Evolutionary conservation across 2,797 vertebrate species (phyloP).

Genomic region (Gymnopithys bicolor): DNA sequence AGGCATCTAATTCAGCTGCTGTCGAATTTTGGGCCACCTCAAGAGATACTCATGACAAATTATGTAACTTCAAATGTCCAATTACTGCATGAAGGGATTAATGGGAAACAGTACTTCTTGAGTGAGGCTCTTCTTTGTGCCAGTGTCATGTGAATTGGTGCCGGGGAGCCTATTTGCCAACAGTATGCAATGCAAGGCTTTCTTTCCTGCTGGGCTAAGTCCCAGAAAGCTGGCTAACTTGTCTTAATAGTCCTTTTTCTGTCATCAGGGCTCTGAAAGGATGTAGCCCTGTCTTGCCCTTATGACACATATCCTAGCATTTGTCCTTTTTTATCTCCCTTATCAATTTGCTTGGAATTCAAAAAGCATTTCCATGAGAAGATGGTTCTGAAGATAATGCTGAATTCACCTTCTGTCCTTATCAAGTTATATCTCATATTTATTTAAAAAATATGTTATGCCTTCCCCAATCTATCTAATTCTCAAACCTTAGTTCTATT

Average conservation of each 20-base stretch:
- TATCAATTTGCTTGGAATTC: background rate
- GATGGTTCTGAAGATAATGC: background rate
- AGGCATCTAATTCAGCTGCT: background rate
- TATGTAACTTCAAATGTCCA: background rate
- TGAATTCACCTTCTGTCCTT: background rate
- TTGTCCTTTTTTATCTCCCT: background rate
- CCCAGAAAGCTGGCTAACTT: background rate
- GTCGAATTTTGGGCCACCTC: rapidly evolving
- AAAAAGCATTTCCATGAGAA: background rate
- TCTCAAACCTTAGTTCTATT: background rate
- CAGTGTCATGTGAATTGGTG: background rate
- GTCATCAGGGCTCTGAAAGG: background rate
- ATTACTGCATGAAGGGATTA: background rate
- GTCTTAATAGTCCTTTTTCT: background rate
- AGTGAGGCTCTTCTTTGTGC: background rate
- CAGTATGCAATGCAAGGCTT: background rate
- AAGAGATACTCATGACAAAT: background rate
- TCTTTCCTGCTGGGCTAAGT: background rate
- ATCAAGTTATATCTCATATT: background rate
- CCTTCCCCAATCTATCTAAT: background rate
- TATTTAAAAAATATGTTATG: background rate
- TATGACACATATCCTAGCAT: background rate
- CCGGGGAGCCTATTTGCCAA: background rate
- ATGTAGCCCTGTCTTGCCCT: background rate
- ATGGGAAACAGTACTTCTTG: background rate